Evolutionary conservation across 2,113 vertebrate genomes (phyloP), one percentile per base, ranked within the genome.

Genomic region (Eulemur rufifrons): DNA sequence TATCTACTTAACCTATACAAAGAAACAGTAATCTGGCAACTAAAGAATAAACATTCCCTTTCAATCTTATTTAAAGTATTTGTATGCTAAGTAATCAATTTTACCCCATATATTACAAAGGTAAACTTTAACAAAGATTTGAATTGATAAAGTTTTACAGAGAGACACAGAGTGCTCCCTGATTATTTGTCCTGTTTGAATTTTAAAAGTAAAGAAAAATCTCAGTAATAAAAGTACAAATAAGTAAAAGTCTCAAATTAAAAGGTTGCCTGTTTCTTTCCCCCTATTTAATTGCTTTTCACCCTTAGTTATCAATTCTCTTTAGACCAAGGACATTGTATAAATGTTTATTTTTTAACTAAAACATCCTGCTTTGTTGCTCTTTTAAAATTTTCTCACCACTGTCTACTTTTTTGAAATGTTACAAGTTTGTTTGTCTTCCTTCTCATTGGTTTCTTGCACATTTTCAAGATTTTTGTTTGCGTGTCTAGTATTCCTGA

Each of bases 131-230:
- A 45, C n/a, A 85, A 37, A 80, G 54, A 54, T 80, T 69, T 78
- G 18, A 80, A 25, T 54, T 90, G 45, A 45, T 54, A 45, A 68
- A 8, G 14, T 86, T 68, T 73, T 85, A 90, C 10, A 37, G 21
- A 74, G 34, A 69, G 5, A 8, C 3, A 32, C 11, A 29, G 3
- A 54, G 32, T 8, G 59, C 12, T 78, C 10, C 61, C 17, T 85
- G 52, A 66, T 68, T 66, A 80, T 56, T 96, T 73, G 23, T 69
- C 54, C 34, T 90, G 37, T 29, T 56, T 87, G 64, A 89, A 68
- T 89, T 89, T 32, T 95, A 37, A 12, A 92, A 56, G 3, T 80
- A 23, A 90, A 90, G 37, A 84, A 94, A 86, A 94, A 27, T 83
- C 10, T 78, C 61, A 84, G 13, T 78, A 92, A 63, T 88, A 77